Evolutionary conservation across 2,797 vertebrate genomes (phyloP).

Genomic region (Notamacropus eugenii): DNA sequence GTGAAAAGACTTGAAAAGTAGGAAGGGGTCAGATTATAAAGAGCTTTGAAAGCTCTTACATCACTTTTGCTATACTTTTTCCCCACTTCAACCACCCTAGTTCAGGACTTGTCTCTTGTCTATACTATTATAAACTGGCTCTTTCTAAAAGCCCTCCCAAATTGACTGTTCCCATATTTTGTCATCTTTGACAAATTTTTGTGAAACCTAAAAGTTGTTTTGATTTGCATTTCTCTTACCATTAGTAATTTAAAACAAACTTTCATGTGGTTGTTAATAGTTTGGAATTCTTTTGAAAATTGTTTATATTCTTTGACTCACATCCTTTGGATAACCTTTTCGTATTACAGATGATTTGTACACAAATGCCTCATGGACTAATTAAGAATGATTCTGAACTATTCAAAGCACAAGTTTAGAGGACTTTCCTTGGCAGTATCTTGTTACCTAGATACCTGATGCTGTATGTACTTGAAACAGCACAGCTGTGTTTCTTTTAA

Average conservation of each 20-base stretch:
- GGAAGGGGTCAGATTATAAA: not conserved
- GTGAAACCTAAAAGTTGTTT: not conserved
- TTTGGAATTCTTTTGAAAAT: not conserved
- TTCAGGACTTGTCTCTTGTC: not conserved
- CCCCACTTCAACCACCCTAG: not conserved
- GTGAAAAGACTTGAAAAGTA: not conserved
- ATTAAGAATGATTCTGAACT: not conserved
- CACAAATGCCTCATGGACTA: not conserved
- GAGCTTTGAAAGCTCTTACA: not conserved
- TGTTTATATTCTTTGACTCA: not conserved
- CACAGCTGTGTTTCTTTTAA: not conserved
- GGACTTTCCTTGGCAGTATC: not conserved
- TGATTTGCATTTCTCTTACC: not conserved
- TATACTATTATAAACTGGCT: not conserved
- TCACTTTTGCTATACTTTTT: not conserved
- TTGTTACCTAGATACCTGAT: not conserved
- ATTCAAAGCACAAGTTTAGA: not conserved
- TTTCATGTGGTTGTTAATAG: not conserved
- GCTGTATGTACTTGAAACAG: not conserved
- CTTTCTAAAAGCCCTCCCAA: not conserved
- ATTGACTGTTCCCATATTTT: not conserved
- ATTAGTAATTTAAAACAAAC: not conserved
- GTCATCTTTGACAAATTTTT: not conserved
- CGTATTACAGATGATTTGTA: not conserved
- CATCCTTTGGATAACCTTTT: not conserved